Conservation (phyloP, 1,140 invertebrate genomes). For the Bombyx mandarina region DNA sequence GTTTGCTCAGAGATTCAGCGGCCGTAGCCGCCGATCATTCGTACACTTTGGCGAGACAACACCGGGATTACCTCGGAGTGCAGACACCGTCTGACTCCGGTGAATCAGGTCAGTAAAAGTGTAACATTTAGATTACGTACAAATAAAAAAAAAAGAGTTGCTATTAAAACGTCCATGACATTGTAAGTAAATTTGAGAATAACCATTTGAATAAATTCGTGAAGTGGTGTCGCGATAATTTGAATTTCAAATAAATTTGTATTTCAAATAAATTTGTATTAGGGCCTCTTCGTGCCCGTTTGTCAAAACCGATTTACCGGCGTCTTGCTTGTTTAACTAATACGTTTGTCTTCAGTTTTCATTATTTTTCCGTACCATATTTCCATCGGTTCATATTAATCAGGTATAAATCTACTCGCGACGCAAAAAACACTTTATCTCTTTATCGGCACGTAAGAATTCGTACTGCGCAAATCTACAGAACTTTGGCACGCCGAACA, state of each 20-base stretch:
- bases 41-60: constrained; percentile 75
- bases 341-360: too few relatives aligned
- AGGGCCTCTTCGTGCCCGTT: constrained; percentile 25
- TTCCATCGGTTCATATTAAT: too few relatives aligned
- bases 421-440: too few relatives aligned
- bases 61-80: constrained; percentile 76
- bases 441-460: too few relatives aligned
- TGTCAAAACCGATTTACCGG: constrained; percentile 10
- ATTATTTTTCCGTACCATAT: too few relatives aligned
- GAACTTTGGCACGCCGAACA: too few relatives aligned
- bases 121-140: not conserved
- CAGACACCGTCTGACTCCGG: constrained; percentile 90
- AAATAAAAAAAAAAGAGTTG: not conserved
- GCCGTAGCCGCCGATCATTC: constrained; percentile 76
- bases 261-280: constrained; percentile 27
- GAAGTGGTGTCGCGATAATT: constrained; percentile 27
- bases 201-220: constrained; percentile 27
- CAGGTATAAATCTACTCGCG: too few relatives aligned
- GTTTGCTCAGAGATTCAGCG: constrained; percentile 49
- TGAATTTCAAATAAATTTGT: constrained; percentile 32
- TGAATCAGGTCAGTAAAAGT: constrained; percentile 71
- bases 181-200: constrained; percentile 16
- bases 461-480: too few relatives aligned
- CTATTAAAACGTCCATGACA: too few relatives aligned
- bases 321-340: constrained; percentile 2